A percentile compares a stretch with the other conserved stretches of the same genome.
These are phyloP conservation scores for Aplysina aerophoba DNA, from an alignment of 37 sponge, comb jelly and placozoan genomes.

Conservation along the genomic window DNA sequence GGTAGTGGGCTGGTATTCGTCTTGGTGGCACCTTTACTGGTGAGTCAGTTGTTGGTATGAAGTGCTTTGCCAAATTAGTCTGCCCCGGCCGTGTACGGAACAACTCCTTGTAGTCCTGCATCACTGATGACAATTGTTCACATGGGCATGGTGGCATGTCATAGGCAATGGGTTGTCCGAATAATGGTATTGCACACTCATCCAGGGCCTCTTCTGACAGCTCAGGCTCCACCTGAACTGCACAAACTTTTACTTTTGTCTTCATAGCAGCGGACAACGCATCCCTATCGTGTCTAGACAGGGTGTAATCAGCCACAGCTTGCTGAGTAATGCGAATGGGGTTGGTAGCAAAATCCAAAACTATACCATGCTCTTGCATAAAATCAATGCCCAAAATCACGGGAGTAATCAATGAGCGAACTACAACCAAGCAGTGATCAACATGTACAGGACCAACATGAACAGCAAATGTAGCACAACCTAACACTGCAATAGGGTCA, in stretches of 20 bases:
- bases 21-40: constrained; percentile 33
- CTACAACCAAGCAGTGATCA: constrained; percentile 37
- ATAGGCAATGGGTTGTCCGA: not conserved
- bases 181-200: constrained; percentile 44
- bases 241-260: constrained; percentile 21
- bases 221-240: constrained; percentile 24
- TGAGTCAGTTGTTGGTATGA: constrained; percentile 1
- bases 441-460: not conserved
- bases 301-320: not conserved
- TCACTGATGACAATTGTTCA: not conserved
- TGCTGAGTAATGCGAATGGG: not conserved
- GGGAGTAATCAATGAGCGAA: constrained; percentile 44
- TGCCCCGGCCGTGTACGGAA: constrained; percentile 49
- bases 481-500: not conserved
- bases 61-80: constrained; percentile 34
- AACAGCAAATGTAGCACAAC: not conserved
- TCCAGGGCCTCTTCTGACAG: constrained; percentile 18
- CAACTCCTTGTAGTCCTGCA: constrained; percentile 24
- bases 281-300: not conserved
- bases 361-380: constrained; percentile 34
- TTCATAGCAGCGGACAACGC: not conserved
- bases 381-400: constrained; percentile 66
- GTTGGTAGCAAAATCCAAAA: constrained; percentile 48
- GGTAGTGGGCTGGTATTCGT: constrained; percentile 21
- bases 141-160: constrained; percentile 35